Base-by-base conservation (phyloP, 1,140 invertebrate species). In the Dryas iulia region DNA sequence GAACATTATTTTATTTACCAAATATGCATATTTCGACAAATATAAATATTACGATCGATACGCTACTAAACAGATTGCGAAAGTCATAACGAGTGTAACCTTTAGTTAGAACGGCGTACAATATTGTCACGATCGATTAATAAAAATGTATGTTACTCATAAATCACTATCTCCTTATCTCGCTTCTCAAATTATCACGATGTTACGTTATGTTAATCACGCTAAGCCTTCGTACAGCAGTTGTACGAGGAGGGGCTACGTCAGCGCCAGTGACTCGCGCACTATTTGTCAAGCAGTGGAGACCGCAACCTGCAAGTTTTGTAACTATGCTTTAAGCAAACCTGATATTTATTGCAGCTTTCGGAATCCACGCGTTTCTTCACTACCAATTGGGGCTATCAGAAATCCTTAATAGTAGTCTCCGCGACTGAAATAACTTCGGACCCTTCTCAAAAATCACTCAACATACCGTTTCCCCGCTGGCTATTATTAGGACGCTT, bases 81-180 rank as follows among this genome's bases (percentile, higher is more conserved):
- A 82, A 91, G 61, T 59, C 71, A 71, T 89, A 91, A 89, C 85
- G 79, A 89, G 89, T 81, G 78, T 87, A 89, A 90, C 86, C 87
- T 91, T 91, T 91, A 81, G 64, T 75, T 71, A 76, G 74, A 83
- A 78, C 81, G 81, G 72, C 81, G 83, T 77, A 83, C 81, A 74
- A 87, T 84, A 89, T 87, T 89, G 86, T 89, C 83, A 89, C 87
- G 89, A 88, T 80, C 77, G 74, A 81, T 82, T 85, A 78, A 81
- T 77, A 81, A 86, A 79, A 80, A 74, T 78, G 78, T 81, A 75
- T 78, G 78, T 79, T 78, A 80, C 81, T 83, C 78, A 83, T 81
- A 83, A 89, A 87, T 83, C 76, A 78, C 76, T 78, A 82, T 82
- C 83, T 70, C 74, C 78, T 83, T 86, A 88, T 84, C 83, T 83